Evolutionary conservation across 2,113 vertebrate genomes (phyloP), one percentile per base, ranked within the genome.

Genomic region (Gallinago media): DNA sequence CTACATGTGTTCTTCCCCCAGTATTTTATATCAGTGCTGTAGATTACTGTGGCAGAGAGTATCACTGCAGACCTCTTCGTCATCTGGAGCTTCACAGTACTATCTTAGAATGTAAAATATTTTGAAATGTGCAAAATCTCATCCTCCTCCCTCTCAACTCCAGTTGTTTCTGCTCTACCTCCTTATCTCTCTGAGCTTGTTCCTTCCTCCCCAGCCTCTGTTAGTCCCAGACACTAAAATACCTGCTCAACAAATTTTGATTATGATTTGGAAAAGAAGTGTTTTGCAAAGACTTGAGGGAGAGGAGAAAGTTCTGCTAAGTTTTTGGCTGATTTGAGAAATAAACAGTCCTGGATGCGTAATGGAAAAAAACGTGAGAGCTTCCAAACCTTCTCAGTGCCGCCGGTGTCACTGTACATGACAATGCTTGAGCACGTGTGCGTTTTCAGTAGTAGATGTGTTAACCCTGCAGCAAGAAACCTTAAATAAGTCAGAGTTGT

Each of bases 101-200:
- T 96, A 79, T 93, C 87, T 96, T 66, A 73, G 83, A 88, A 96
- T 89, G 77, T 76, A 73, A 94, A 96, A 90, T 96, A 95, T 85
- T 89, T 96, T 70, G 25, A 81, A 89, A 89, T 58, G 46, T 70
- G 26, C 77, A 89, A 85, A 94, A 79, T 55, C 50, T 88, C 65
- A 36, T 85, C 58, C 34, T 94, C 46, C 65, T 70, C 31, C 32
- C 31, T 82, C 20, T 73, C 34, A 74, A 5, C 49, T 92, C 42
- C 0, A 0, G 20, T 93, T 85, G 46, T 83, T 93, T 90, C 85
- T 85, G 29, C 21, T 85, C 27, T 85, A 5, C 49, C 49, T 94
- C 50, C 70, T 93, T 96, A 93, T 91, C 89, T 93, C 73, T 79
- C 46, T 62, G 23, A 44, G 71, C 63, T 81, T 80, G 31, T 67